These are phyloP conservation scores for Drosophila subquinaria DNA, from an alignment of 2,888 invertebrate species.

Conservation along the genomic window DNA sequence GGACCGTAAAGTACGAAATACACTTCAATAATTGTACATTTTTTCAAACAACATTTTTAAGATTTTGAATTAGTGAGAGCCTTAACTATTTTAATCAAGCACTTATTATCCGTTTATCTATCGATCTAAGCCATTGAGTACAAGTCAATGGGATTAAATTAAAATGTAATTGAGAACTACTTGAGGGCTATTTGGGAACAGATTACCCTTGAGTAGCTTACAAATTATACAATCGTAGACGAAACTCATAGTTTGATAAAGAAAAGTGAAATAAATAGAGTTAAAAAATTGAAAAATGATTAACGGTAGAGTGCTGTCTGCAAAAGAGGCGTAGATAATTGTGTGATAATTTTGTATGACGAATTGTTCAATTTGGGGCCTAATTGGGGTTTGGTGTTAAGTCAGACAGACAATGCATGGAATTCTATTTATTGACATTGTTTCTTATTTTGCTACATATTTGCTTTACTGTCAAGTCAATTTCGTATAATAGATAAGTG, in stretches of 20 bases:
- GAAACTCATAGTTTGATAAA: constrained; percentile 8
- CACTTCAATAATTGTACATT: background rate
- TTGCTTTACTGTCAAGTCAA: constrained; percentile 16
- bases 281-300: constrained; percentile 4
- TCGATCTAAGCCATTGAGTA: constrained; percentile 7
- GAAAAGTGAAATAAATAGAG: background rate
- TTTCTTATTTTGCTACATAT: constrained; percentile 22
- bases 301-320: constrained; percentile 7
- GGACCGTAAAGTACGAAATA: background rate
- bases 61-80: background rate
- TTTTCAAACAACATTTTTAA: background rate
- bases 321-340: constrained; percentile 28
- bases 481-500: constrained; percentile 1
- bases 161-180: constrained; percentile 11
- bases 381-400: constrained; percentile 35
- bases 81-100: background rate
- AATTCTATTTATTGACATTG: constrained; percentile 27
- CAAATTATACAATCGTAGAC: background rate
- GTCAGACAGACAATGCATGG: constrained; percentile 24
- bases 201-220: constrained; percentile 13
- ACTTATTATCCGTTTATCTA: constrained; percentile 8
- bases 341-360: constrained; percentile 45
- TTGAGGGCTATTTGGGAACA: constrained; percentile 11
- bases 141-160: constrained; percentile 21
- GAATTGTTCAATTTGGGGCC: constrained; percentile 31